Conservation (phyloP, 2,797 vertebrate species). For the Apodemus agrarius region DNA sequence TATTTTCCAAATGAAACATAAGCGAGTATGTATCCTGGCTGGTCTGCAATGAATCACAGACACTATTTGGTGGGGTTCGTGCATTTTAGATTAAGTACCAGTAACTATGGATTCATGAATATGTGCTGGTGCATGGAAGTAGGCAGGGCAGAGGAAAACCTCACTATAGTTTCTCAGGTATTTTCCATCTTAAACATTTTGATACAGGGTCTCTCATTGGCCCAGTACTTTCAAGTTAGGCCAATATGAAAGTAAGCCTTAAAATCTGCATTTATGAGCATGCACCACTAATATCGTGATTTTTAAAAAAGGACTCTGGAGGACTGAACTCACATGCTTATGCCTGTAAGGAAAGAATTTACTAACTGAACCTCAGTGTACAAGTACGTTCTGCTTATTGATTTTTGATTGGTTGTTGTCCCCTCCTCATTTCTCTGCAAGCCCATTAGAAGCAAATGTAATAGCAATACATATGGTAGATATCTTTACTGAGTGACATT, state of each 20-base stretch:
- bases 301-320: background rate
- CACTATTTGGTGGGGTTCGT: background rate
- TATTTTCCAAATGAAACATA: background rate
- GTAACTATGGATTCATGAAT: background rate
- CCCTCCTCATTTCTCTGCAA: background rate
- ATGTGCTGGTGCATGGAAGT: background rate
- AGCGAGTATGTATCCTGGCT: background rate
- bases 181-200: background rate
- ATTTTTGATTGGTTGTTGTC: background rate
- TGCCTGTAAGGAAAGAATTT: background rate
- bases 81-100: background rate
- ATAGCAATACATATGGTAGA: background rate
- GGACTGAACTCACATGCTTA: background rate
- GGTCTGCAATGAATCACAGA: background rate
- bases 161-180: background rate
- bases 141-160: background rate
- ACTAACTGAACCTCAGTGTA: background rate
- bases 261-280: background rate
- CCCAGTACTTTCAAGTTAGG: too few species aligned
- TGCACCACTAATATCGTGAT: background rate
- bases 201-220: background rate
- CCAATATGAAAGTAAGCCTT: too few species aligned
- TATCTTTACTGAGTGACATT: background rate
- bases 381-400: background rate
- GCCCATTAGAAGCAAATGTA: background rate